A percentile compares a stretch with the other conserved stretches of the same genome.
These are phyloP conservation scores for Eretmochelys imbricata DNA, from an alignment of 2,113 vertebrate genomes.

Conservation along the genomic window DNA sequence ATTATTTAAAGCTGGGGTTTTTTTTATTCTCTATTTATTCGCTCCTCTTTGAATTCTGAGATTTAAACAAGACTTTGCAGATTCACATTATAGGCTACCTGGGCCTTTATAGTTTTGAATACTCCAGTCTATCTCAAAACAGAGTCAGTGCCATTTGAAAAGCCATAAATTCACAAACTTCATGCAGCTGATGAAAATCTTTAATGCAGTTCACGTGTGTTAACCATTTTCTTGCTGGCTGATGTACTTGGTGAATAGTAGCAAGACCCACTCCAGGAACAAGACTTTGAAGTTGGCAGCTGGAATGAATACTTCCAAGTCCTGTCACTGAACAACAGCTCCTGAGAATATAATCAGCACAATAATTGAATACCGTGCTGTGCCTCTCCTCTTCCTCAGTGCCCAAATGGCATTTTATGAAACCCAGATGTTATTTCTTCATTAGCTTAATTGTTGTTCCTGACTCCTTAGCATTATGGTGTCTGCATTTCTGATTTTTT, in stretches of 20 bases:
- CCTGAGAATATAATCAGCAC: not conserved
- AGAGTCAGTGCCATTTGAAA: slow-evolving; percentile 2
- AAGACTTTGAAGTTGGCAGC: not conserved
- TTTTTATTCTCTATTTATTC: slow-evolving; percentile 37
- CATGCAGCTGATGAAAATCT: not conserved
- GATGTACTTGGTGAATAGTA: not conserved
- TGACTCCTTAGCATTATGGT: not conserved
- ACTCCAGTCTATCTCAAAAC: slow-evolving; percentile 16
- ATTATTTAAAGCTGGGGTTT: not conserved
- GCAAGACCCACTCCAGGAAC: not conserved
- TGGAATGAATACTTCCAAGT: not conserved
- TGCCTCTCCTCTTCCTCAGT: not conserved
- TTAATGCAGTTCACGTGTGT: slow-evolving; percentile 8
- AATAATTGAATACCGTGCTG: not conserved
- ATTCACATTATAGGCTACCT: not conserved
- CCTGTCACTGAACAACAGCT: not conserved
- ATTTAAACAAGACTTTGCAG: not conserved
- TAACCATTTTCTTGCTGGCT: slow-evolving; percentile 18
- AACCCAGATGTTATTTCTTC: not conserved
- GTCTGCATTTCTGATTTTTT: not conserved
- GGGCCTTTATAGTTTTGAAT: not conserved
- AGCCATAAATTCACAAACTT: not conserved
- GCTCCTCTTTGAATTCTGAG: slow-evolving; percentile 6
- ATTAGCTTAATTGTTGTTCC: slow-evolving; percentile 22
- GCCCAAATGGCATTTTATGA: not conserved